Evolutionary conservation across 2,797 vertebrate species (phyloP).

Genomic region (Australoheros facetus): DNA sequence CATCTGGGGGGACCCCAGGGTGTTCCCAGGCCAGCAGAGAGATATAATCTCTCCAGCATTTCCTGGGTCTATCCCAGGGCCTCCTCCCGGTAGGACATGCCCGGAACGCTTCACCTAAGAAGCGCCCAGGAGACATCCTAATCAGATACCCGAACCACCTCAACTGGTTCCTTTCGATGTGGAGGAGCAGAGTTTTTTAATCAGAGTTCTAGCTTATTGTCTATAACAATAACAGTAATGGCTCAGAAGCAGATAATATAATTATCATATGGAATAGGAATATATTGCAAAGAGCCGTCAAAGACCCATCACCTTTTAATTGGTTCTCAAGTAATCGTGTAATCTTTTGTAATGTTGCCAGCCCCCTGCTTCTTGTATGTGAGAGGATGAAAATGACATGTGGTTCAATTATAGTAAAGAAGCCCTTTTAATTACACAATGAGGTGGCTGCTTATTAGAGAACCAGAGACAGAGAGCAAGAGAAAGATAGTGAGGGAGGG

Average conservation of each 20-base stretch:
- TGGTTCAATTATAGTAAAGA: slow-evolving; percentile 65
- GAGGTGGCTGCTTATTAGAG: slow-evolving; percentile 56
- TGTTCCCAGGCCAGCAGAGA: too few species aligned
- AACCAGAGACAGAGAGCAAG: slow-evolving; percentile 45
- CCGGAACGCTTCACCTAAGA: too few species aligned
- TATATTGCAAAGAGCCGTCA: neutral
- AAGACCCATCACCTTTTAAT: slow-evolving; percentile 32
- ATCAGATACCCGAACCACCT: too few species aligned
- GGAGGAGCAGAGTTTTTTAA: too few species aligned
- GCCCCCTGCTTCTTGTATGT: slow-evolving; percentile 17
- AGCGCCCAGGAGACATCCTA: too few species aligned
- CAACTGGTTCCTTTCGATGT: too few species aligned
- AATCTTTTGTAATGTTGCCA: slow-evolving; percentile 18
- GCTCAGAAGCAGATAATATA: neutral
- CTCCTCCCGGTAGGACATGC: too few species aligned
- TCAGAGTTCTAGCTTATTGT: neutral
- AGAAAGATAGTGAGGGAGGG: slow-evolving; percentile 39
- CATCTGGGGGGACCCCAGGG: too few species aligned
- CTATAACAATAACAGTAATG: slow-evolving; percentile 3
- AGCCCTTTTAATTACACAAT: slow-evolving; percentile 70
- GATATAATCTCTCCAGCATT: too few species aligned
- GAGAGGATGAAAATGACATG: slow-evolving; percentile 55
- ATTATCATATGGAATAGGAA: neutral
- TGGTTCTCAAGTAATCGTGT: slow-evolving; percentile 34
- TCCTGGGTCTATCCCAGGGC: too few species aligned